Conservation (phyloP, 2,888 invertebrate genomes). For the Teinopalpus imperialis region DNA sequence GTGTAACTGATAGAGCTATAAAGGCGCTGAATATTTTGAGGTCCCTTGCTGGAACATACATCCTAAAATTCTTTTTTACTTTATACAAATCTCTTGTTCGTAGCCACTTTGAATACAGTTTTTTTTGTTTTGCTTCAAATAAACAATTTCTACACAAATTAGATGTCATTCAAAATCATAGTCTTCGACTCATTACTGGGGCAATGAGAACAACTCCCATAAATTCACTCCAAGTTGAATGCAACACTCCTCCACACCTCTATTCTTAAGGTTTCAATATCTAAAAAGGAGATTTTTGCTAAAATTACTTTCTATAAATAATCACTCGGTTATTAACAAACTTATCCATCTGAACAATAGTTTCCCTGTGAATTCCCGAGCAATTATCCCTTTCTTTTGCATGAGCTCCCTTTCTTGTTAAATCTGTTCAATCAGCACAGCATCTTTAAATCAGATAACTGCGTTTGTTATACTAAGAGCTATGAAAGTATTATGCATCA, state of each 20-base stretch:
- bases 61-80: neutral
- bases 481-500: neutral
- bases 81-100: conserved; percentile 3
- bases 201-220: neutral
- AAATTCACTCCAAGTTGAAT: too few relatives aligned
- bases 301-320: neutral
- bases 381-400: too few relatives aligned
- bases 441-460: neutral
- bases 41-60: neutral
- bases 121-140: neutral
- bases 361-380: neutral
- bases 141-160: neutral
- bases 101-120: neutral
- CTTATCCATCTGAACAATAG: neutral
- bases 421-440: too few relatives aligned
- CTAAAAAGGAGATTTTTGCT: neutral
- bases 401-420: neutral
- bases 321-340: neutral
- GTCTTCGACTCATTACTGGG: neutral
- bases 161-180: neutral
- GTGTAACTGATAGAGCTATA: neutral
- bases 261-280: too few relatives aligned
- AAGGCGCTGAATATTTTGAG: too few relatives aligned
- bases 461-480: too few relatives aligned
- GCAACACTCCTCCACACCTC: too few relatives aligned